Percentiles rank a stretch among this genome's conserved stretches.
Conservation (phyloP, 2,797 vertebrate genomes). For the Rhinichthys osculus region DNA sequence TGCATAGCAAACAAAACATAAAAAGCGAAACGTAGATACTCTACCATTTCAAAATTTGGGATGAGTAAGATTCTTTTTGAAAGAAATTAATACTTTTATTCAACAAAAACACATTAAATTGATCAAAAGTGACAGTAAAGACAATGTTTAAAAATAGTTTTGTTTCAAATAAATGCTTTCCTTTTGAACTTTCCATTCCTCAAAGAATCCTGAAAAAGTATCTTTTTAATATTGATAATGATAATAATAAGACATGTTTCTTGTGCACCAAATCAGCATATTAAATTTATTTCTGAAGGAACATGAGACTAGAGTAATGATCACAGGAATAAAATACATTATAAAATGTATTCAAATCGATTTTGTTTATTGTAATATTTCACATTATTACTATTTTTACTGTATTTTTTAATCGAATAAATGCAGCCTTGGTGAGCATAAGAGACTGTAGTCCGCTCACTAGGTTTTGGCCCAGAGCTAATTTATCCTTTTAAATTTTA, state of each 20-base stretch:
- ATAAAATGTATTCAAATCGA: neutral
- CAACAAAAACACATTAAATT: neutral
- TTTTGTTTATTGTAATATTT: neutral
- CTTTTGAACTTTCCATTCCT: neutral
- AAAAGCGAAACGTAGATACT: neutral
- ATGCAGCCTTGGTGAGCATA: neutral
- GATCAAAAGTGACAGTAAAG: neutral
- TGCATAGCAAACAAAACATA: neutral
- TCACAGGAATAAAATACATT: neutral
- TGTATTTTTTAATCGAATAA: neutral
- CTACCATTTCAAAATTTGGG: neutral
- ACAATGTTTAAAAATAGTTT: too few relatives aligned
- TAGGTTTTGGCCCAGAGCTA: neutral
- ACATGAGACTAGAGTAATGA: neutral
- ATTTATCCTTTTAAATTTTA: neutral
- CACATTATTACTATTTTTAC: neutral
- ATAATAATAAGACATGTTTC: neutral
- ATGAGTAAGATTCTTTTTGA: neutral
- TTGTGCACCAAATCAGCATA: neutral
- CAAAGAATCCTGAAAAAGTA: neutral
- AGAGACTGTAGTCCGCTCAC: neutral
- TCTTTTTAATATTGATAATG: neutral
- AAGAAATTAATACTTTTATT: neutral
- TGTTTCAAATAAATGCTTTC: neutral
- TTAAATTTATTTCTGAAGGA: neutral